phyloP scores from a whole-genome alignment of 2,888 invertebrate genomes.

The Cantharis flavilabris region DNA sequence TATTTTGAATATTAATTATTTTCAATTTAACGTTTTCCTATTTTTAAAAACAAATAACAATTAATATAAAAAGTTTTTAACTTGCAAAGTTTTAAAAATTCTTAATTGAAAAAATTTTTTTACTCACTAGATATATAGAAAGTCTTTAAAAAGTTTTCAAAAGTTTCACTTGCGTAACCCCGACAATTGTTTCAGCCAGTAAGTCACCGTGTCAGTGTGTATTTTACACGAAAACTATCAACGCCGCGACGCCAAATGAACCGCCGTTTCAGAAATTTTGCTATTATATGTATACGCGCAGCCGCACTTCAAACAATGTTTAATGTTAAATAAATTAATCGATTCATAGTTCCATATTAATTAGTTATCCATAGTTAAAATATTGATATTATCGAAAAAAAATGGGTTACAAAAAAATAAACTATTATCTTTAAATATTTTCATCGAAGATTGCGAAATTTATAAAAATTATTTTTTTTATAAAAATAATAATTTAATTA shows the following conservation, averaged over 20 bases:
- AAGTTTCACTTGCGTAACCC: background rate
- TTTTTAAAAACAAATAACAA: no score
- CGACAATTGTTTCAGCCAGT: background rate
- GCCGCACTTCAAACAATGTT: background rate
- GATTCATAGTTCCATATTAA: background rate
- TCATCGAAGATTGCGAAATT: background rate
- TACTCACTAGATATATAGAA: background rate
- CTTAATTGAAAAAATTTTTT: background rate
- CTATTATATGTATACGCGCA: background rate
- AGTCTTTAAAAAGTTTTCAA: background rate
- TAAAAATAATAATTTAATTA: background rate
- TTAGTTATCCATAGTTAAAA: background rate
- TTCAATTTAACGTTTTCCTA: background rate
- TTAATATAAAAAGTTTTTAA: background rate
- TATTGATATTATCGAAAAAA: background rate
- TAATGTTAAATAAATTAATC: background rate
- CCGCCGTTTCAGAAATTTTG: background rate
- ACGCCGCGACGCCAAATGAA: background rate
- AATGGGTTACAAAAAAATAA: background rate
- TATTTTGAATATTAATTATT: background rate
- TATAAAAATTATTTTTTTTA: background rate
- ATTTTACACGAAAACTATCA: background rate
- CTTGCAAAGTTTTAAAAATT: background rate
- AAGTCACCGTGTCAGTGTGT: background rate
- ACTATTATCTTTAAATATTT: background rate